These are phyloP conservation scores for Cryptomyrus ogoouensis DNA, from an alignment of 2,113 vertebrate species.

Conservation along the genomic window DNA sequence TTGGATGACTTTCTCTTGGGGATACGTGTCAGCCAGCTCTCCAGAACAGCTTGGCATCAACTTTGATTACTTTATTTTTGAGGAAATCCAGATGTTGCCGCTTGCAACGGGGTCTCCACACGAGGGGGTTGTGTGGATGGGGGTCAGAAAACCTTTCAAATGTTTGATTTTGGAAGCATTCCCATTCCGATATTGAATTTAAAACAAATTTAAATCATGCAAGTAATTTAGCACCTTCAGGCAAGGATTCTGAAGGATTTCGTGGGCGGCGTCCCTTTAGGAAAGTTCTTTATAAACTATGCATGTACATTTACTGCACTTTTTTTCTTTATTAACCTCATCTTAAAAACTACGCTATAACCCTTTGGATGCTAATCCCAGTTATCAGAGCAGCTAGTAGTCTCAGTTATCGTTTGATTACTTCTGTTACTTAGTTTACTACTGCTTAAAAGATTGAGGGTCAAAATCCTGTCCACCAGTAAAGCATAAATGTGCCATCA, in stretches of 20 bases:
- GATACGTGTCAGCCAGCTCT: conserved; percentile 49
- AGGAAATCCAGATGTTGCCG: conserved; percentile 61
- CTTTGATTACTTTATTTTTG: conserved; percentile 61
- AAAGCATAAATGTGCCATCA: not conserved
- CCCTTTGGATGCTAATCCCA: not conserved
- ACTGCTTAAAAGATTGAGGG: not conserved
- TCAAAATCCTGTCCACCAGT: not conserved
- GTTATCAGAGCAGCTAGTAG: not conserved
- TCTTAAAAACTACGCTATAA: not conserved
- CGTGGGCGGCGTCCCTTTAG: not conserved
- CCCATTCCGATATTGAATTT: conserved; percentile 27
- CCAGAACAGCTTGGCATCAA: conserved; percentile 45
- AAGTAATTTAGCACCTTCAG: conserved; percentile 28
- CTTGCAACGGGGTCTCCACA: conserved; percentile 34
- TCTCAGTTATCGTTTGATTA: not conserved
- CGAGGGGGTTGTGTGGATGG: conserved; percentile 21
- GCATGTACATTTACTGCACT: not conserved
- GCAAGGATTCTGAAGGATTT: not conserved
- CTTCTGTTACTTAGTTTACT: not conserved
- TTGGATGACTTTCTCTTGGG: conserved; percentile 46
- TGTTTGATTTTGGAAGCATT: conserved; percentile 49
- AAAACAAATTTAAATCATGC: conserved; percentile 28
- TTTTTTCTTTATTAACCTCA: not conserved
- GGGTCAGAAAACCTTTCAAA: conserved; percentile 33
- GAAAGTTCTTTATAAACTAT: not conserved